phyloP scores from a whole-genome alignment of 2,888 invertebrate species.

The Xylota segnis region DNA sequence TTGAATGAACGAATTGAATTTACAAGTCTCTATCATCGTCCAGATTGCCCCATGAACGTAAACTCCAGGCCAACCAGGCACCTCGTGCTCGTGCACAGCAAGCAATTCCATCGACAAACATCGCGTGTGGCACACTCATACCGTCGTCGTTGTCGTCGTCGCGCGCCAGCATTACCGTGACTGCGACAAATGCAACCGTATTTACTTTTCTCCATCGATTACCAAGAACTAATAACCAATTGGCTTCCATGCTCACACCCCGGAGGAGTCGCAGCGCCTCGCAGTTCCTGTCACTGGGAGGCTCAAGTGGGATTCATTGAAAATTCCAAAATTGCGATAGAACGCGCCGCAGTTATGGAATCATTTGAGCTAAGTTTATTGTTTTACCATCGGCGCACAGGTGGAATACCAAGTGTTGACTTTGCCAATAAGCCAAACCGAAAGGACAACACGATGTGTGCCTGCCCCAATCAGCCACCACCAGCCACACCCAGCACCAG shows the following conservation, averaged over 20 bases:
- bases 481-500: too few relatives aligned
- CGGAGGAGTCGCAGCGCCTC: slow-evolving; percentile 3
- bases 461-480: neutral
- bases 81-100: slow-evolving; percentile 36
- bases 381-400: slow-evolving; percentile 56
- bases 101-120: slow-evolving; percentile 67
- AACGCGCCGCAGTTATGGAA: slow-evolving; percentile 37
- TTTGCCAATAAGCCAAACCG: slow-evolving; percentile 44
- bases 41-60: slow-evolving; percentile 63
- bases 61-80: slow-evolving; percentile 38
- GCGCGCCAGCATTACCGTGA: slow-evolving; percentile 49
- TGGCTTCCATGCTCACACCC: slow-evolving; percentile 35
- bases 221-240: slow-evolving; percentile 69
- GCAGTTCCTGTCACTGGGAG: neutral
- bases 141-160: too few relatives aligned
- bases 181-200: slow-evolving; percentile 73
- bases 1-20: slow-evolving; percentile 71
- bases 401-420: slow-evolving; percentile 61
- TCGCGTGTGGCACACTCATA: slow-evolving; percentile 62
- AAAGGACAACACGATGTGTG: slow-evolving; percentile 29
- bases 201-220: slow-evolving; percentile 73
- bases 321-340: slow-evolving; percentile 68
- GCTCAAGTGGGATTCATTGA: slow-evolving; percentile 48
- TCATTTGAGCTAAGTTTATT: slow-evolving; percentile 58
- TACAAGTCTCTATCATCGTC: slow-evolving; percentile 58